phyloP scores from a whole-genome alignment of 2,113 vertebrate genomes.

The Heterochromis multidens region DNA sequence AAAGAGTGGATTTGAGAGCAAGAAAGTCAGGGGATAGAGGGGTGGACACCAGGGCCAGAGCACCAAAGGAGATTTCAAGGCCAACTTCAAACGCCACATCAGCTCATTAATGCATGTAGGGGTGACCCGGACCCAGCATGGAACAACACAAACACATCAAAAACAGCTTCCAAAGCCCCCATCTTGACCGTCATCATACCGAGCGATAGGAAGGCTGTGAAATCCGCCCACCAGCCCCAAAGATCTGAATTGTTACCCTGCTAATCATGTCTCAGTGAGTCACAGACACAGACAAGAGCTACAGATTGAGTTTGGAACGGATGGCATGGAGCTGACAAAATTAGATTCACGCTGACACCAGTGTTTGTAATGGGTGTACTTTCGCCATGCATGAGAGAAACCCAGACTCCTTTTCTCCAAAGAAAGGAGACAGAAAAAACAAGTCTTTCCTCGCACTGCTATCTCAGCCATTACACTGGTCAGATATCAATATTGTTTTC shows the following conservation, averaged over 20 bases:
- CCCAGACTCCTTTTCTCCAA: slow-evolving; percentile 31
- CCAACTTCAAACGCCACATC: slow-evolving; percentile 66
- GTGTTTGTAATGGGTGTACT: slow-evolving; percentile 19
- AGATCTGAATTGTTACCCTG: slow-evolving; percentile 41
- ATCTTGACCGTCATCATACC: slow-evolving; percentile 43
- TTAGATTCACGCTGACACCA: slow-evolving; percentile 12
- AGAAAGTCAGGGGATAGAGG: slow-evolving; percentile 3
- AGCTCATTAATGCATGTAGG: slow-evolving; percentile 69
- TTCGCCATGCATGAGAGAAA: slow-evolving; percentile 2
- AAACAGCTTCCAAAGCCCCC: slow-evolving; percentile 36
- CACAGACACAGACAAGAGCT: slow-evolving; percentile 23
- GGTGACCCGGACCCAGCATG: slow-evolving; percentile 44
- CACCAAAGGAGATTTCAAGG: slow-evolving; percentile 65
- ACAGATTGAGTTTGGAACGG: slow-evolving; percentile 35
- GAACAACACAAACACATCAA: slow-evolving; percentile 56
- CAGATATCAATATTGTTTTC: slow-evolving; percentile 71
- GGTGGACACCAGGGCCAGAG: slow-evolving; percentile 42
- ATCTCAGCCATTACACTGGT: slow-evolving; percentile 61
- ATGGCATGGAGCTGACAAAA: slow-evolving; percentile 6
- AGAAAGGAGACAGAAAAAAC: slow-evolving; percentile 14
- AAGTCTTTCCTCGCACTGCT: slow-evolving; percentile 18
- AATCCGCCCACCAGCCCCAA: slow-evolving; percentile 32
- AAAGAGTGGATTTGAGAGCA: slow-evolving; percentile 10
- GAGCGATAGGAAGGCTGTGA: slow-evolving; percentile 37
- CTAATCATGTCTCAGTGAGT: slow-evolving; percentile 43